phyloP scores from a whole-genome alignment of 2,113 vertebrate species.

The Plecturocebus donacophilus region DNA sequence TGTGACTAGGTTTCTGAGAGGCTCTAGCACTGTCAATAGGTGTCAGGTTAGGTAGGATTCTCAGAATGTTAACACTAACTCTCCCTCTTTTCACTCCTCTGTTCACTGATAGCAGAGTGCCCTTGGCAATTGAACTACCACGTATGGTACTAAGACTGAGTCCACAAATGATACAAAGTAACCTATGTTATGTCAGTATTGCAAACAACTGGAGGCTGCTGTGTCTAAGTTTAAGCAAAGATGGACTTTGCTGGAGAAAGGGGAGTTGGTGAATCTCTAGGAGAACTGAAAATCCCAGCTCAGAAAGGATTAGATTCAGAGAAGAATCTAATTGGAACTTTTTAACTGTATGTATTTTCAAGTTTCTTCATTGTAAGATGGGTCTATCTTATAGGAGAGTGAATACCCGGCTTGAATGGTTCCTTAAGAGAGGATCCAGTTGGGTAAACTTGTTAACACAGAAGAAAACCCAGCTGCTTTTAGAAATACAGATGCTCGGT shows the following conservation, averaged over 20 bases:
- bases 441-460: not conserved
- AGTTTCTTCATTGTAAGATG: not conserved
- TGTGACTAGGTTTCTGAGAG: not conserved
- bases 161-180: not conserved
- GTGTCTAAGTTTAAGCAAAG: not conserved
- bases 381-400: not conserved
- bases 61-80: not conserved
- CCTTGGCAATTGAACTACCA: not conserved
- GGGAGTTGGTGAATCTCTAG: not conserved
- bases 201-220: not conserved
- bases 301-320: not conserved
- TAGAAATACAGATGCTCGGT: not conserved
- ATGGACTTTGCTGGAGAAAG: not conserved
- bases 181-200: accelerated
- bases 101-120: not conserved
- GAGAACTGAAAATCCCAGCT: not conserved
- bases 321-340: not conserved
- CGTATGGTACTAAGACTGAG: not conserved
- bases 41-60: not conserved
- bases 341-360: not conserved
- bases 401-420: not conserved
- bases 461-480: not conserved
- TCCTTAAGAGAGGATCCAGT: not conserved
- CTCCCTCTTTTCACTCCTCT: too few relatives aligned
- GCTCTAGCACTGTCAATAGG: accelerated